Conservation (phyloP, 1,140 invertebrate genomes). For the Helicorthomorpha holstii region DNA sequence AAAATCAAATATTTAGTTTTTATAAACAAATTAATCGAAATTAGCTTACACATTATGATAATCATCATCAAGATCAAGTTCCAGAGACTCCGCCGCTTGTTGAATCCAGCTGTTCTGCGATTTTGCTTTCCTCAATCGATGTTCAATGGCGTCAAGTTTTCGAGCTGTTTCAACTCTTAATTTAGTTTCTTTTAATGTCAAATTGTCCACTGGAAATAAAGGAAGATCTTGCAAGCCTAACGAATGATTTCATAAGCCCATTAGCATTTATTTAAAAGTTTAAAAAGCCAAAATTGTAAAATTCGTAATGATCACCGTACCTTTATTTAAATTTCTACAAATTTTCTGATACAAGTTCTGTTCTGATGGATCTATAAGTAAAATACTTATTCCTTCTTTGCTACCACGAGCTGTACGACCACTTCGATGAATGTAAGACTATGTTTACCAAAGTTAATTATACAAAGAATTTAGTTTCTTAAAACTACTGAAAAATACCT, state of each 20-base stretch:
- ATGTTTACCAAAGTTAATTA: not conserved
- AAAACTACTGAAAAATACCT: slow-evolving; percentile 33
- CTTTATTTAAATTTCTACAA: slow-evolving; percentile 60
- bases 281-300: not conserved
- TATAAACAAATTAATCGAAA: too few relatives aligned
- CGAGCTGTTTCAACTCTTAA: not conserved
- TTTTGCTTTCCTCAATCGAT: not conserved
- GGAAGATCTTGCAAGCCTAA: not conserved
- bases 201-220: not conserved
- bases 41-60: not conserved
- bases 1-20: too few relatives aligned
- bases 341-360: slow-evolving; percentile 60
- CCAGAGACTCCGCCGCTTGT: not conserved
- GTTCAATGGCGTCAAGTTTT: not conserved
- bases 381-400: slow-evolving; percentile 72
- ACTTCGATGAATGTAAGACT: slow-evolving; percentile 89
- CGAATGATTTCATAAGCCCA: not conserved
- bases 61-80: not conserved
- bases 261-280: not conserved
- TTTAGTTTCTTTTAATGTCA: not conserved
- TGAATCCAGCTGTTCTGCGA: not conserved
- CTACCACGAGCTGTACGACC: slow-evolving; percentile 83
- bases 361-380: slow-evolving; percentile 81
- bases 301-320: slow-evolving; percentile 30
- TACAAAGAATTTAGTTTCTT: not conserved